These are phyloP conservation scores for Yponomeuta malinellus DNA, from an alignment of 2,888 invertebrate genomes.

Conservation along the genomic window DNA sequence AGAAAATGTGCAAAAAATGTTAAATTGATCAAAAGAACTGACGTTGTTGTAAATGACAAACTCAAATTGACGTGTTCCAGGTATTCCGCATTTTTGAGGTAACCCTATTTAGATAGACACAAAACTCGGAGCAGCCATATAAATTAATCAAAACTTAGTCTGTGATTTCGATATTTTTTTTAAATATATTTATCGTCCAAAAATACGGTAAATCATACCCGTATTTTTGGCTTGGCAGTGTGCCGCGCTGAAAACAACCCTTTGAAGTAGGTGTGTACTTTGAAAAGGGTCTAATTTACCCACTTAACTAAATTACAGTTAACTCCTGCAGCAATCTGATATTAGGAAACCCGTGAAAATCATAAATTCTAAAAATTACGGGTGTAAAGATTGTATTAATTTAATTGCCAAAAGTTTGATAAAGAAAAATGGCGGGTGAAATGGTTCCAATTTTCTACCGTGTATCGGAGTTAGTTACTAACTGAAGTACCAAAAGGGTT, in stretches of 20 bases:
- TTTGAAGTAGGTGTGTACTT: conserved; percentile 1
- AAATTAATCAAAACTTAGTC: background rate
- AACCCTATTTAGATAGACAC: no score
- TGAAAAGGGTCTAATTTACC: conserved; percentile 8
- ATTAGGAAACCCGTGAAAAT: background rate
- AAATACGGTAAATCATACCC: background rate
- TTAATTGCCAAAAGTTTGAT: conserved; percentile 6
- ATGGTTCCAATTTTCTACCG: background rate
- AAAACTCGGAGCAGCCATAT: background rate
- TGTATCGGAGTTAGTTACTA: no score
- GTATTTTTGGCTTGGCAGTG: background rate
- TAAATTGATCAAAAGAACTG: no score
- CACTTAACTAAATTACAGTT: conserved; percentile 8
- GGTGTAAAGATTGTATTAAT: background rate
- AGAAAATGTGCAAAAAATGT: no score
- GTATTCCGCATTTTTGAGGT: no score
- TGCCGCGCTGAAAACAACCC: background rate
- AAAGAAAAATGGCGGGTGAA: background rate
- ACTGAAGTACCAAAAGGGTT: no score
- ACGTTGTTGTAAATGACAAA: no score
- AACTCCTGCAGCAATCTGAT: background rate
- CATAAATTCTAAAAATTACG: conserved; percentile 4
- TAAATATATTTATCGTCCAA: background rate
- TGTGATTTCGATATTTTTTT: background rate
- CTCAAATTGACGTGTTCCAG: no score